Conservation (phyloP, 2,888 invertebrate species). For the Pecten maximus region DNA sequence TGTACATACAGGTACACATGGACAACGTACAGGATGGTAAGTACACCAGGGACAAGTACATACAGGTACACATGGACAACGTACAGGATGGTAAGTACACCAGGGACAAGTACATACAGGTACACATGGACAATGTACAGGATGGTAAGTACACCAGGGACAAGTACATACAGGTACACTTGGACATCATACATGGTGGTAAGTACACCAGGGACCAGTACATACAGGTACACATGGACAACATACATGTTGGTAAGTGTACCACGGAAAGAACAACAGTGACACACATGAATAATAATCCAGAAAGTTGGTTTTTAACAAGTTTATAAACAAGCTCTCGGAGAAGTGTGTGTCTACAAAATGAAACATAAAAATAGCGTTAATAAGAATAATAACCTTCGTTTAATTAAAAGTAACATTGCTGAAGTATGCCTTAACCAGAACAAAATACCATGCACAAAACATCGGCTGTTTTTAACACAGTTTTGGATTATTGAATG, state of each 20-base stretch:
- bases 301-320: too few species aligned
- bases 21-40: not conserved
- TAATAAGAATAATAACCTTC: too few species aligned
- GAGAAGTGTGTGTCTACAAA: too few species aligned
- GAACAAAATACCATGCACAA: too few species aligned
- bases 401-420: too few species aligned
- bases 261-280: not conserved
- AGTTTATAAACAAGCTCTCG: too few species aligned
- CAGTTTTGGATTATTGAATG: too few species aligned
- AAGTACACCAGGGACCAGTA: not conserved
- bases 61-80: slow-evolving; percentile 12
- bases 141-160: not conserved
- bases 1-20: not conserved
- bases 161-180: slow-evolving; percentile 10
- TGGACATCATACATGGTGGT: slow-evolving; percentile 12
- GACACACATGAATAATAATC: not conserved
- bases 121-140: slow-evolving; percentile 22
- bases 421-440: too few species aligned
- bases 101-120: slow-evolving; percentile 15
- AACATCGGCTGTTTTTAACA: too few species aligned
- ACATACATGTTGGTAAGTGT: not conserved
- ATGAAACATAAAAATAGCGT: too few species aligned
- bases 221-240: not conserved
- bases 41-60: not conserved
- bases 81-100: slow-evolving; percentile 15